Base-by-base conservation (phyloP, 2,888 invertebrate genomes). In the Drosophila meridiana region DNA sequence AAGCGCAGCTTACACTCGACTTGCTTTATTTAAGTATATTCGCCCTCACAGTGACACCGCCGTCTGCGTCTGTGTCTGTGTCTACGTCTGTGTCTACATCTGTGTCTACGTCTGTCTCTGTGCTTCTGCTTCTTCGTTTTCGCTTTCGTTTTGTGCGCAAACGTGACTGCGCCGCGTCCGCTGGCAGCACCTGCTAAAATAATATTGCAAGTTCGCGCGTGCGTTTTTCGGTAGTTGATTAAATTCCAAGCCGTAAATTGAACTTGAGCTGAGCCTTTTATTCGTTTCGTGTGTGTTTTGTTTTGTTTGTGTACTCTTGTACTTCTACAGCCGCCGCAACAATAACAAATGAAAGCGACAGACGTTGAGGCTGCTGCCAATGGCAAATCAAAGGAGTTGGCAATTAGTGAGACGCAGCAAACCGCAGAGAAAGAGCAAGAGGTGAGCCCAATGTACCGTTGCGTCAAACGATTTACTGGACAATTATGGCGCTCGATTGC, bases 11-110 rank as follows among this genome's bases (percentile, higher is more conserved):
- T 80, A 69, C 72, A 78, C 38, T 55, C 52, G 60, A 60, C 61
- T 67, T 58, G 45, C 75, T 74, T 76, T 72, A 78, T 80, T 82
- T 82, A 67, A 74, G 73, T 73, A 74, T 80, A 82, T 81, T 80
- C 72, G 80, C 74, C 53, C 40, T 73, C 65, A 65, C 72, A 70
- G 70, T 73, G 78, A 73, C 50, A 63, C 67, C 67, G 30, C 5
- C 32, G 52, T 26, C 34, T 26, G 9, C 11, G 28, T 38, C 34
- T 34, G 8, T 14, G 36, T 38, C 26, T 20, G 0, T 20, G 52
- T 34, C 28, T 55, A 0, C 26, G 26, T 6, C 42, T 42, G 3
- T 42, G 42, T 42, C 8, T 42, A 8, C 42, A 4, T 42, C n/a
- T 53, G 11, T 13, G 11, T 3, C 34, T 9, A 2, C 34, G 7